Evolutionary conservation across 2,113 vertebrate genomes (phyloP).

Genomic region (Addax nasomaculatus): DNA sequence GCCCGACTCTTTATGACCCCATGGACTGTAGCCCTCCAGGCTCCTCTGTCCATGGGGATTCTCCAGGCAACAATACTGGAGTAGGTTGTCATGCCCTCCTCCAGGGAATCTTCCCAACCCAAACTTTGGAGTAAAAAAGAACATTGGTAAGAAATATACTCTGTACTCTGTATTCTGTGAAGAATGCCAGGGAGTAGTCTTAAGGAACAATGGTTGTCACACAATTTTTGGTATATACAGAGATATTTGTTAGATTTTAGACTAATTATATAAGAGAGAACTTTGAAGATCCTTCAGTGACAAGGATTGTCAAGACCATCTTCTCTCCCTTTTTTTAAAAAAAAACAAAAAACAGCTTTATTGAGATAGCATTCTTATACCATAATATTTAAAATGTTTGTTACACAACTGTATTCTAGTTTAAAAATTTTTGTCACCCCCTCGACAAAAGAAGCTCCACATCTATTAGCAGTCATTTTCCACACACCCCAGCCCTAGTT

Average conservation of each 20-base stretch:
- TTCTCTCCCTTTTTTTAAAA: not conserved
- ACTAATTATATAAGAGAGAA: not conserved
- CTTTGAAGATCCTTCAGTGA: not conserved
- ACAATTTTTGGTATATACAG: not conserved
- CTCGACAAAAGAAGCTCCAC: not conserved
- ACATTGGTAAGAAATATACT: not conserved
- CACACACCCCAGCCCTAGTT: accelerated
- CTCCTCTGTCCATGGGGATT: not conserved
- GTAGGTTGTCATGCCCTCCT: not conserved
- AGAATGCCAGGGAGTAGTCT: not conserved
- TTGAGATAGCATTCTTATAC: not conserved
- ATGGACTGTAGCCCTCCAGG: no score
- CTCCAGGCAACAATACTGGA: not conserved
- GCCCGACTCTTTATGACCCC: no score
- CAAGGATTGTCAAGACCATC: not conserved
- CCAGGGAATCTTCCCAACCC: not conserved
- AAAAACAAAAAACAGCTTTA: not conserved
- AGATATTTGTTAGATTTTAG: not conserved
- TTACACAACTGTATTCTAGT: not conserved
- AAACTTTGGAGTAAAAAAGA: not conserved
- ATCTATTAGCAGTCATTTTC: not conserved
- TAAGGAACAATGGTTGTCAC: not conserved
- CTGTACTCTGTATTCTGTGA: not conserved
- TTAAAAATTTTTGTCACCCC: not conserved
- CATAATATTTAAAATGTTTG: not conserved